Base-by-base conservation (phyloP, 2,113 vertebrate species). In the Microcebus jonahi region DNA sequence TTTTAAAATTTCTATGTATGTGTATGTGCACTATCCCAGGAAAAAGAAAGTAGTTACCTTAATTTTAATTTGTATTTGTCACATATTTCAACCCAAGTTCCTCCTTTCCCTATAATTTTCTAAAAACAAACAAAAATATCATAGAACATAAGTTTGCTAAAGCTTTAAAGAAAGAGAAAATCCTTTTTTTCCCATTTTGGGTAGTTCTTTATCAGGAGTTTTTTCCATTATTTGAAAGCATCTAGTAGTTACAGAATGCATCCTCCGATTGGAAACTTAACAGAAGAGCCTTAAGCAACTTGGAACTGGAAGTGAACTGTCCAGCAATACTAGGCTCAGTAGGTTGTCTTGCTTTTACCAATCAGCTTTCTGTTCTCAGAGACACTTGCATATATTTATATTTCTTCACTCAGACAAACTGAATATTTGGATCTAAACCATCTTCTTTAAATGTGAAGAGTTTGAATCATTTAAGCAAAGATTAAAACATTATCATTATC, bases 401-500 rank as follows among this genome's bases (percentile, higher is more conserved):
- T 39, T 57, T 11, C 39, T 13, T 67, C 21, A 55, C 61, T 76
- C 31, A 81, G 7, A 45, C 5, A 84, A 87, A 84, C 17, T 45
- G 21, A 61, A 21, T 73, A 63, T 84, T 59, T 83, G 18, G 42
- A 75, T 14, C 57, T 27, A 91, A 39, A 79, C 25, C 1, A 39
- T 53, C 10, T 42, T 81, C 36, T 90, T 94, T 77, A 96, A 77
- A 91, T 91, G 39, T 39, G 39, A 57, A 61, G 10, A 53, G 80
- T 96, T 90, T 92, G 23, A 81, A 76, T 94, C 27, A 92, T 70
- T 91, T 71, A 76, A 42, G 70, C 15, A 96, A 93, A 73, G 36
- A 73, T 83, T 61, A 86, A 85, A 70, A 36, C 1, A 42, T 71
- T 86, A 48, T 31, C 10, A 61, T 27, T 27, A 73, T 86, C 89